These are phyloP conservation scores for Paralvinella palmiformis DNA, from an alignment of 1,140 invertebrate species.

Conservation along the genomic window DNA sequence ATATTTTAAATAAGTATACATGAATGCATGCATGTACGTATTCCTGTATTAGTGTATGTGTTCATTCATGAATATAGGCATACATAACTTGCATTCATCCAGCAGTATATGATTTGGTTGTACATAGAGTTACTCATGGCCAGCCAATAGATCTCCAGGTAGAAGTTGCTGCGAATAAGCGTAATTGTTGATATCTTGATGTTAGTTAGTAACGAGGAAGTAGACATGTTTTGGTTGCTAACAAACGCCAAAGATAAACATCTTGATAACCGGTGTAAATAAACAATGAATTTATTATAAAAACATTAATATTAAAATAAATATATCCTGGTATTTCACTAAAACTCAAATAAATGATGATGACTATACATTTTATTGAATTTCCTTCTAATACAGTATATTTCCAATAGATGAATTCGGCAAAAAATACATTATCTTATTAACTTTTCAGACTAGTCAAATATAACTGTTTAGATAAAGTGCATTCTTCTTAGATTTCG, in stretches of 20 bases:
- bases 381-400: no score
- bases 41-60: background rate
- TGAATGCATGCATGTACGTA: background rate
- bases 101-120: slow-evolving; percentile 91
- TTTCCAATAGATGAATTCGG: no score
- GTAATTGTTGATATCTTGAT: slow-evolving; percentile 67
- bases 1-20: background rate
- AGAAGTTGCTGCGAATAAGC: slow-evolving; percentile 78
- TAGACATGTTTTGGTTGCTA: slow-evolving; percentile 69
- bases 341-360: no score
- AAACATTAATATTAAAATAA: no score
- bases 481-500: no score
- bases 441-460: no score
- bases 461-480: no score
- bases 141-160: slow-evolving; percentile 81
- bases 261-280: slow-evolving; percentile 75
- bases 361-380: no score
- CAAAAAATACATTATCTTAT: no score
- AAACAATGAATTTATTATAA: no score
- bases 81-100: slow-evolving; percentile 86
- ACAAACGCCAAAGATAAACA: slow-evolving; percentile 80
- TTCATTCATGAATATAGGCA: background rate
- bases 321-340: no score
- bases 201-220: slow-evolving; percentile 75
- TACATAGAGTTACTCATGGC: slow-evolving; percentile 95